Conservation (phyloP, 1,140 invertebrate species). For the Bombus terrestris region DNA sequence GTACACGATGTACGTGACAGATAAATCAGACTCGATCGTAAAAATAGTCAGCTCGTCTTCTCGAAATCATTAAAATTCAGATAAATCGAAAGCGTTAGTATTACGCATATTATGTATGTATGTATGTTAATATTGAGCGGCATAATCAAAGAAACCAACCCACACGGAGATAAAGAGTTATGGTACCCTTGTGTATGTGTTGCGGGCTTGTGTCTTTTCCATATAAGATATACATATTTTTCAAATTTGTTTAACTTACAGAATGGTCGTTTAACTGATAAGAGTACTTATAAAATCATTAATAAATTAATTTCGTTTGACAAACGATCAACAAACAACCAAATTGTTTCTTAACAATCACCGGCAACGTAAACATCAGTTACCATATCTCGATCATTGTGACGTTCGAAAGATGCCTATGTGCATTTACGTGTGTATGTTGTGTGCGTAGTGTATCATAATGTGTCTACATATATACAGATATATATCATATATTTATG, state of each 20-base stretch:
- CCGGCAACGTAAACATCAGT: background rate
- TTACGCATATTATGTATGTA: slow-evolving; percentile 20
- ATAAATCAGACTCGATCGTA: background rate
- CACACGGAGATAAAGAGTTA: slow-evolving; percentile 13
- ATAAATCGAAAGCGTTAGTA: slow-evolving; percentile 28
- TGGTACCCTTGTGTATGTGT: background rate
- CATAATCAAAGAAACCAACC: slow-evolving; percentile 15
- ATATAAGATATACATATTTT: no score
- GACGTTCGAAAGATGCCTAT: background rate
- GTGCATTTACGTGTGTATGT: background rate
- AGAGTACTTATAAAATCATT: background rate
- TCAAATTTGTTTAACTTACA: background rate
- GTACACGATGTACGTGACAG: background rate
- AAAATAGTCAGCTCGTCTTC: slow-evolving; percentile 35
- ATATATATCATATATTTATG: background rate
- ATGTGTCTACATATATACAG: background rate
- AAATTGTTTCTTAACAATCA: background rate
- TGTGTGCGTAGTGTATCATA: background rate
- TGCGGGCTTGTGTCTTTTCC: background rate
- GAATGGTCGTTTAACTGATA: background rate
- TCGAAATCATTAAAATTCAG: slow-evolving; percentile 38
- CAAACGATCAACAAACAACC: background rate
- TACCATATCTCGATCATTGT: slow-evolving; percentile 4
- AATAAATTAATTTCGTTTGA: slow-evolving; percentile 2
- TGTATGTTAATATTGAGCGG: slow-evolving; percentile 30